phyloP scores from a whole-genome alignment of 2,888 invertebrate species.

The Loripinus fragilis region DNA sequence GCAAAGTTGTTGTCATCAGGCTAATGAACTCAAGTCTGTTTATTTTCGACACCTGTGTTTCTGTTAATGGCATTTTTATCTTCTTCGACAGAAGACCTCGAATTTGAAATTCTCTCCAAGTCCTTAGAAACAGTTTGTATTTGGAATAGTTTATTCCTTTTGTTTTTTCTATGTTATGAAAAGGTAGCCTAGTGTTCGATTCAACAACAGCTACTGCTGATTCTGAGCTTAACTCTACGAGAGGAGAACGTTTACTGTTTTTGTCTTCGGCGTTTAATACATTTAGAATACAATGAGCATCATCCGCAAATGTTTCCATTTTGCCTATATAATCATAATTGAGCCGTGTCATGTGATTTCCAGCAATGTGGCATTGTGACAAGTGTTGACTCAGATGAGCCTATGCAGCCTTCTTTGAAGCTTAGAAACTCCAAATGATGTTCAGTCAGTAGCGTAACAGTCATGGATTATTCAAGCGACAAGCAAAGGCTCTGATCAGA shows the following conservation, averaged over 20 bases:
- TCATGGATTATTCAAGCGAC: too few relatives aligned
- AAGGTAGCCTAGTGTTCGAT: neutral
- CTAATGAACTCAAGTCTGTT: neutral
- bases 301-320: constrained; percentile 2
- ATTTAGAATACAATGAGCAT: neutral
- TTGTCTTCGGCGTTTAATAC: neutral
- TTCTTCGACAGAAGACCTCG: neutral
- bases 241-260: neutral
- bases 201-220: neutral
- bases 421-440: too few relatives aligned
- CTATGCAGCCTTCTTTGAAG: too few relatives aligned
- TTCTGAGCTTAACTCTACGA: neutral
- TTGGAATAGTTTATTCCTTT: neutral
- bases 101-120: neutral
- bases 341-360: too few relatives aligned
- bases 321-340: neutral
- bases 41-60: neutral
- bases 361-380: too few relatives aligned
- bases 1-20: neutral
- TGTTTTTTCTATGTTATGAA: neutral
- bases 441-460: too few relatives aligned
- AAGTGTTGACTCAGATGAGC: too few relatives aligned
- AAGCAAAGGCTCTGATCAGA: too few relatives aligned
- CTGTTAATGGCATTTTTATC: neutral
- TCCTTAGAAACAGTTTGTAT: neutral